phyloP scores from a whole-genome alignment of 2,113 vertebrate species.

The Halcyon malimbica region DNA sequence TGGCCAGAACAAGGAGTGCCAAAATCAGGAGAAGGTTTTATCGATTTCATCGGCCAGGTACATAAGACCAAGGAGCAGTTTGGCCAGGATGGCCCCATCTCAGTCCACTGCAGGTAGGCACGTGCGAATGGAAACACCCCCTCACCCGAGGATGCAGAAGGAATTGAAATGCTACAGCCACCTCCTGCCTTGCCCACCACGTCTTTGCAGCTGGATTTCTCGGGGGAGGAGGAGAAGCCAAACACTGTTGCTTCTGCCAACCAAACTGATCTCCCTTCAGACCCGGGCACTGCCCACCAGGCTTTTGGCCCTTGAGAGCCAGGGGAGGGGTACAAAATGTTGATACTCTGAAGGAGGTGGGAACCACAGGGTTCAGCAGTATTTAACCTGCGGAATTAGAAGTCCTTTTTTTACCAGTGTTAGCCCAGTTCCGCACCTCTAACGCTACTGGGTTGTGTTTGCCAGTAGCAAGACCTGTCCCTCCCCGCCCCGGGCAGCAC shows the following conservation, averaged over 20 bases:
- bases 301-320: fast-evolving
- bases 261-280: not conserved
- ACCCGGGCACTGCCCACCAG: not conserved
- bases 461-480: not conserved
- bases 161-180: not conserved
- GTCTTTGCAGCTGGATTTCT: not conserved
- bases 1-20: conserved; percentile 98
- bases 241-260: not conserved
- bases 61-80: conserved; percentile 99
- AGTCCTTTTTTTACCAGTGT: not conserved
- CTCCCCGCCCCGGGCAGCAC: not conserved
- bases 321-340: not conserved
- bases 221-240: not conserved
- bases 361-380: not conserved
- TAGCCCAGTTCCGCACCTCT: not conserved
- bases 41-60: conserved; percentile 97
- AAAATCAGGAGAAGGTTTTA: conserved; percentile 97
- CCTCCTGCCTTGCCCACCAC: not conserved
- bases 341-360: not conserved
- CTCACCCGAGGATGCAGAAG: not conserved
- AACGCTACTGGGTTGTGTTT: not conserved
- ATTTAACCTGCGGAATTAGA: not conserved
- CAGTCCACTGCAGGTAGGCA: conserved; percentile 95
- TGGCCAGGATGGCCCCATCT: conserved; percentile 97
- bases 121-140: fast-evolving